Base-by-base conservation (phyloP, 2,888 invertebrate genomes). In the Aspidiotus destructor region DNA sequence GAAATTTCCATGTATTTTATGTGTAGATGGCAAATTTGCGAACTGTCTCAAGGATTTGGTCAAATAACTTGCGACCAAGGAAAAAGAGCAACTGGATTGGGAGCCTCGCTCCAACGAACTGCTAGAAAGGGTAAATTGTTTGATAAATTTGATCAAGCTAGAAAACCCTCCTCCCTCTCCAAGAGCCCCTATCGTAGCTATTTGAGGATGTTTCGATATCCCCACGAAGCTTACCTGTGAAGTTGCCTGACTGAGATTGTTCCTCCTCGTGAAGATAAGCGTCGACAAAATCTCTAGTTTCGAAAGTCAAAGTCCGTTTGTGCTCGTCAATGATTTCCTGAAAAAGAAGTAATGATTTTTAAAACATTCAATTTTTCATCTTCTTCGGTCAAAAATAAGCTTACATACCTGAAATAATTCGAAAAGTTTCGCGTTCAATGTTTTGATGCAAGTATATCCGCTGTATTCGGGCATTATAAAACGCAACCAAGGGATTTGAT, bases 401-500 rank as follows among this genome's bases (percentile, higher is more conserved):
- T 1, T 28, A 28, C 5, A 55, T 71, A 80, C 80, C 80, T 80
- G 79, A 54, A 86, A 77, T 64, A 84, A 80, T 11, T 74, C 74
- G 71, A 79, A 78, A 60, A 86, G 75, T 73, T 84, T 80, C 0
- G 74, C 72, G 74, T 86, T 86, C 16, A 86, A 73, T 28, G 78
- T 76, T 0, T 76, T 72, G 15, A 86, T 80, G 16, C 86, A 75
- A 73, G 81, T 83, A 73, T 83, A 86, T 7, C 86, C 86, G 0
- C 82, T 81, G 71, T 75, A 77, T 71, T 83, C 79, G 0, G 86
- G 86, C 1, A 82, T 82, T 17, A 87, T 72, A 74, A 80, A 80
- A 64, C 86, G 78, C 60, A 86, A 72, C 84, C 84, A 86, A 1
- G 86, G 86, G 71, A 82, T 79, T 73, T 82, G 80, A 8, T 80